Conservation (phyloP, 2,888 invertebrate genomes). For the Ornithoptera priamus region DNA sequence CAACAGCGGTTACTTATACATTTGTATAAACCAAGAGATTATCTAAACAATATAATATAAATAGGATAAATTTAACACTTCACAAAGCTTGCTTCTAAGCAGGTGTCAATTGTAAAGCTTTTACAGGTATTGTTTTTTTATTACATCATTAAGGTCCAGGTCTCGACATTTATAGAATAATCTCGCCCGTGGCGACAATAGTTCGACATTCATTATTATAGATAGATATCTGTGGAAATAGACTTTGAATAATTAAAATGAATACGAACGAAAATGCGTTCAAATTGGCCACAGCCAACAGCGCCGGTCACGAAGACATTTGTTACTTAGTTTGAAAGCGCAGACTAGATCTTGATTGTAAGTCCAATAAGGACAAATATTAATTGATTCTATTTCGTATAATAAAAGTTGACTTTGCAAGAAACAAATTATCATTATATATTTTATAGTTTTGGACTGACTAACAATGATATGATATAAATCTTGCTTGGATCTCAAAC, state of each 20-base stretch:
- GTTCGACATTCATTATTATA: slow-evolving; percentile 46
- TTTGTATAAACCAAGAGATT: too few relatives aligned
- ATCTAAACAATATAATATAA: neutral
- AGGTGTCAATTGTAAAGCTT: slow-evolving; percentile 26
- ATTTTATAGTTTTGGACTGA: too few relatives aligned
- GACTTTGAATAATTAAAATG: slow-evolving; percentile 37
- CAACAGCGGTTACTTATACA: too few relatives aligned
- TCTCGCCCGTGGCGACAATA: slow-evolving; percentile 40
- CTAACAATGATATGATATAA: too few relatives aligned
- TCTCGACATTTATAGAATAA: slow-evolving; percentile 32
- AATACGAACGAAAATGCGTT: slow-evolving; percentile 25
- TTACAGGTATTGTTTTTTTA: slow-evolving; percentile 26
- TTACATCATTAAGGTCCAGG: slow-evolving; percentile 25
- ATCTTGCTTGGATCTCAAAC: too few relatives aligned
- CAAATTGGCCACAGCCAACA: slow-evolving; percentile 9
- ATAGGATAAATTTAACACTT: slow-evolving; percentile 14
- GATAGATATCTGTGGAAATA: slow-evolving; percentile 40
- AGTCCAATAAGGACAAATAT: slow-evolving; percentile 16
- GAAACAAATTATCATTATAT: neutral
- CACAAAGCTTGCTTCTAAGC: slow-evolving; percentile 25
- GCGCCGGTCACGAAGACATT: slow-evolving; percentile 29
- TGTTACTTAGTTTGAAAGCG: slow-evolving; percentile 27
- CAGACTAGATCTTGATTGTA: slow-evolving; percentile 15
- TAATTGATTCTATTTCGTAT: neutral
- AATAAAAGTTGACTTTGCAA: neutral